Evolutionary conservation across 2,113 vertebrate species (phyloP).

Genomic region (Brachyhypopomus gauderio): DNA sequence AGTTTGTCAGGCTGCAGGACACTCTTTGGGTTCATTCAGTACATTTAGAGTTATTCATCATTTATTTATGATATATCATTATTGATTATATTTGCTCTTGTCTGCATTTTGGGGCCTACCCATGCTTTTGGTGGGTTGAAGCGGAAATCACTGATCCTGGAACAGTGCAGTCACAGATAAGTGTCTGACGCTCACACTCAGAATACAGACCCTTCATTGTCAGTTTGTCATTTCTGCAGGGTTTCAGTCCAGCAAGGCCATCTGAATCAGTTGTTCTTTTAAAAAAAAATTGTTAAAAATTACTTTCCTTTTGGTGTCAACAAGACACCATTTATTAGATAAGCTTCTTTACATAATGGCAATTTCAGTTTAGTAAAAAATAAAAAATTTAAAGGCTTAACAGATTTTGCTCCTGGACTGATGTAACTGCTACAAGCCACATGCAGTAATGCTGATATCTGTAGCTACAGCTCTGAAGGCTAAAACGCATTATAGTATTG

Average conservation of each 20-base stretch:
- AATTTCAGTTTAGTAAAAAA: not conserved
- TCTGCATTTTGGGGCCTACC: not conserved
- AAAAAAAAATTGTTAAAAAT: not conserved
- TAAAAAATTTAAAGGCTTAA: not conserved
- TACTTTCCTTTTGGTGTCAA: not conserved
- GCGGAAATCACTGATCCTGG: not conserved
- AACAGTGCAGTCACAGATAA: too few relatives aligned
- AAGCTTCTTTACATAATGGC: not conserved
- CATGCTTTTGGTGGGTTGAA: not conserved
- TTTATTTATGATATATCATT: too few relatives aligned
- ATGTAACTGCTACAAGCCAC: not conserved
- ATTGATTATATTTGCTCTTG: not conserved
- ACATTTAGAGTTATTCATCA: too few relatives aligned
- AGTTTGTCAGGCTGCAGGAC: too few relatives aligned
- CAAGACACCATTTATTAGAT: not conserved
- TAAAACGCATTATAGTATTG: constrained; percentile 33
- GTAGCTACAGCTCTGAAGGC: not conserved
- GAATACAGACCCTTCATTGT: not conserved
- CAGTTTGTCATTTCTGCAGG: not conserved
- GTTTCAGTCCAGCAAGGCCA: not conserved
- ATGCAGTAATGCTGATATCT: constrained; percentile 1
- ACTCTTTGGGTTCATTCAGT: too few relatives aligned
- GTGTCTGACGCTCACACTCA: too few relatives aligned
- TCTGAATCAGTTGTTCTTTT: not conserved
- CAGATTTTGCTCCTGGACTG: not conserved